Conservation (phyloP, 2,797 vertebrate genomes). For the Holocentrus rufus region DNA sequence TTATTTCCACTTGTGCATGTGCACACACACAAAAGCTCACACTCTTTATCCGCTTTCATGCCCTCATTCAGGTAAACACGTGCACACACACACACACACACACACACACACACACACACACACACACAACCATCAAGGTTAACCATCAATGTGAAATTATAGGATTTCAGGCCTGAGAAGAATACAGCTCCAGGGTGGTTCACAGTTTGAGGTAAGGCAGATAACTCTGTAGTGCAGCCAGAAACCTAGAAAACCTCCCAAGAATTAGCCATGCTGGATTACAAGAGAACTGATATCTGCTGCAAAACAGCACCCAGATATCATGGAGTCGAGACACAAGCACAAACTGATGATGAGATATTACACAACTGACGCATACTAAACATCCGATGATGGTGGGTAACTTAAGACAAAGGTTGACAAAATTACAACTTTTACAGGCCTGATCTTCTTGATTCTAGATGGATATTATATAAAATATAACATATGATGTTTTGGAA, state of each 20-base stretch:
- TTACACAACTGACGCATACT: neutral
- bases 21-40: neutral
- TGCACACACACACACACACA: neutral
- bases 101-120: neutral
- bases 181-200: too few relatives aligned
- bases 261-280: conserved; percentile 6
- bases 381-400: too few relatives aligned
- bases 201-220: conserved; percentile 14
- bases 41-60: too few relatives aligned
- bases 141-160: conserved; percentile 9
- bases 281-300: conserved; percentile 20
- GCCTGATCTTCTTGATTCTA: too few relatives aligned
- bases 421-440: too few relatives aligned
- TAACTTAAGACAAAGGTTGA: too few relatives aligned
- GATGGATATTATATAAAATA: too few relatives aligned
- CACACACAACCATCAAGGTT: too few relatives aligned
- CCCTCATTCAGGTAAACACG: neutral
- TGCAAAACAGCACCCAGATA: conserved; percentile 1
- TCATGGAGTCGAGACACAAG: conserved; percentile 14
- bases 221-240: neutral
- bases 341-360: conserved; percentile 4
- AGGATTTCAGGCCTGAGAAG: neutral
- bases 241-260: conserved; percentile 14
- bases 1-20: too few relatives aligned
- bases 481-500: too few relatives aligned